phyloP scores from a whole-genome alignment of 2,797 vertebrate species.

The Coilia nasus region DNA sequence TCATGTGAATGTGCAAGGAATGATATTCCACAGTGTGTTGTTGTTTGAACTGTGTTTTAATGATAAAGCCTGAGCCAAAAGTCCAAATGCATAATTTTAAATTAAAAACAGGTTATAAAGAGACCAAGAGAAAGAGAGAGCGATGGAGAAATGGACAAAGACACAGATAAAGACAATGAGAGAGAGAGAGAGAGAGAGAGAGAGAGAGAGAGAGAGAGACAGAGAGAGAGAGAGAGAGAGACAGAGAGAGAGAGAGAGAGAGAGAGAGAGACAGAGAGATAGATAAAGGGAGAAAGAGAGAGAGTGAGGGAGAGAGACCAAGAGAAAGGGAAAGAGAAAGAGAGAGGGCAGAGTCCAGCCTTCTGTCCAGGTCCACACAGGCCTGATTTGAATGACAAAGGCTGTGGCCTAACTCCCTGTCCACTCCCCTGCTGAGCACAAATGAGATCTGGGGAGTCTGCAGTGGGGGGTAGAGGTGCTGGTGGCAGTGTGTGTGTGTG shows the following conservation, averaged over 20 bases:
- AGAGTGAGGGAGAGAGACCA: not conserved
- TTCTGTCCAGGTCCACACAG: not conserved
- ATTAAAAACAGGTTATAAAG: too few relatives aligned
- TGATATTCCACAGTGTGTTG: too few relatives aligned
- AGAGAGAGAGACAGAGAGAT: not conserved
- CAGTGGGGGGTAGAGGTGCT: not conserved
- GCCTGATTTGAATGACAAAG: conserved; percentile 4
- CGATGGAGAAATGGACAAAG: too few relatives aligned
- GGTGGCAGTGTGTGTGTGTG: too few relatives aligned
- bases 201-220: not conserved
- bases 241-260: not conserved
- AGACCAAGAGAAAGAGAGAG: too few relatives aligned
- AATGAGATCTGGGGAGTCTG: not conserved
- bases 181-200: too few relatives aligned
- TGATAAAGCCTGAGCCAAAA: too few relatives aligned
- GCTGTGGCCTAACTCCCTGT: not conserved
- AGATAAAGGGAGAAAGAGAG: not conserved
- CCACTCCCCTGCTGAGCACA: not conserved
- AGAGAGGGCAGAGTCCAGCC: not conserved
- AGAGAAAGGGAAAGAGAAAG: not conserved
- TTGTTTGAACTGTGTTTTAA: too few relatives aligned
- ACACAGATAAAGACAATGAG: too few relatives aligned
- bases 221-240: not conserved
- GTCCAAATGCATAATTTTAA: too few relatives aligned
- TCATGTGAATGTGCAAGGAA: too few relatives aligned